Conservation (phyloP, 2,888 invertebrate species). For the Seira musarum region DNA sequence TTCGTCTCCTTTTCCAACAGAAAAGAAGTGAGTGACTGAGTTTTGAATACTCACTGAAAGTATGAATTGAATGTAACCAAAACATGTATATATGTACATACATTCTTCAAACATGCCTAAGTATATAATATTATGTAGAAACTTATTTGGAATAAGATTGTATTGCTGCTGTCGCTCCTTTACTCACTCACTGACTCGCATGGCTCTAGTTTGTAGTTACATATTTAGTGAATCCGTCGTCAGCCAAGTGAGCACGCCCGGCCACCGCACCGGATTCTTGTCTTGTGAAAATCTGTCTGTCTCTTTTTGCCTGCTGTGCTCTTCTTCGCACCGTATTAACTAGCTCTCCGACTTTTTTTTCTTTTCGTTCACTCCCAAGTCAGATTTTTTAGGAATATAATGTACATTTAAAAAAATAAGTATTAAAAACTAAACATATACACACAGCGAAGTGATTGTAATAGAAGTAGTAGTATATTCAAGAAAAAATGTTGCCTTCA, state of each 20-base stretch:
- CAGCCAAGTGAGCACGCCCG: slow-evolving; percentile 34
- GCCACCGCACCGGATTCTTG: slow-evolving; percentile 34
- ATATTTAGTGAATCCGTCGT: slow-evolving; percentile 13
- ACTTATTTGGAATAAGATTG: no score
- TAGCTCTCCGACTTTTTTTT: neutral
- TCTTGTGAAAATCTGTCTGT: slow-evolving; percentile 44
- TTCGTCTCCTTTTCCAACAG: no score
- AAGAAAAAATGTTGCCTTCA: neutral
- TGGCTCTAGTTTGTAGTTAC: neutral
- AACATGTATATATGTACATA: no score
- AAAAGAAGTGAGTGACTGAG: no score
- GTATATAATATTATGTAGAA: no score
- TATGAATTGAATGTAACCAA: no score
- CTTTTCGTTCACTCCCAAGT: neutral
- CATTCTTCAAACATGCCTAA: no score
- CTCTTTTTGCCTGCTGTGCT: slow-evolving; percentile 26
- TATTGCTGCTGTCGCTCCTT: neutral
- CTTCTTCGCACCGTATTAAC: neutral
- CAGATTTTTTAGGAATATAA: neutral
- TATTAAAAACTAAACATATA: neutral
- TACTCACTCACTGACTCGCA: no score
- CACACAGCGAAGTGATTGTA: neutral
- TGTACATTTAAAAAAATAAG: neutral
- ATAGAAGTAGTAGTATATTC: neutral
- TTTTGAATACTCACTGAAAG: neutral